These are phyloP conservation scores for Tetragnatha versicolor DNA, from an alignment of 1,140 invertebrate genomes.

Conservation along the genomic window DNA sequence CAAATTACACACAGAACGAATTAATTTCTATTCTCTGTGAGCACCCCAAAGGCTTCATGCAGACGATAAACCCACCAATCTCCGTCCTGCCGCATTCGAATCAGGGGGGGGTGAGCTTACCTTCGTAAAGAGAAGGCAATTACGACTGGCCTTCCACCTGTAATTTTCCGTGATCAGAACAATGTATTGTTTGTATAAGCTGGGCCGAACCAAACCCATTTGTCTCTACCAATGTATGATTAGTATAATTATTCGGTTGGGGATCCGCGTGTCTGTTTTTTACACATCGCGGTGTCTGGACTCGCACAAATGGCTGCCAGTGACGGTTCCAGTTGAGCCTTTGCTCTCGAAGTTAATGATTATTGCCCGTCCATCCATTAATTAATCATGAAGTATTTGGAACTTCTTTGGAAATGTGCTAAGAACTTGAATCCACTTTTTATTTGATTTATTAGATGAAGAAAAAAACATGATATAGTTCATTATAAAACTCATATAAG, in stretches of 20 bases:
- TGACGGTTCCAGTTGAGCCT: too few relatives aligned
- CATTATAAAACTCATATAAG: too few relatives aligned
- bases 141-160: constrained; percentile 9
- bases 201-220: constrained; percentile 18
- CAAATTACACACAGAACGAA: constrained; percentile 19
- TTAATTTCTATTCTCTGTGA: constrained; percentile 1
- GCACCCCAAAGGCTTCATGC: neutral
- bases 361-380: too few relatives aligned
- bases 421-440: too few relatives aligned
- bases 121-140: neutral
- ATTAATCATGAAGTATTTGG: too few relatives aligned
- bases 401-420: too few relatives aligned
- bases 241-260: constrained; percentile 13
- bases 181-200: constrained; percentile 30
- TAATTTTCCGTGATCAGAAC: constrained; percentile 19
- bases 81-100: neutral
- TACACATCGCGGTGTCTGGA: constrained; percentile 17
- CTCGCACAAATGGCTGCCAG: too few relatives aligned
- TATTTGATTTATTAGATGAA: too few relatives aligned
- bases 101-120: neutral
- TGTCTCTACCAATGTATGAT: constrained; percentile 22
- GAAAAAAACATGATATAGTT: too few relatives aligned
- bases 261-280: neutral
- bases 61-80: neutral
- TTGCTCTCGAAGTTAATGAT: too few relatives aligned